Base-by-base conservation (phyloP, 2,888 invertebrate genomes). In the Craniophora ligustri region DNA sequence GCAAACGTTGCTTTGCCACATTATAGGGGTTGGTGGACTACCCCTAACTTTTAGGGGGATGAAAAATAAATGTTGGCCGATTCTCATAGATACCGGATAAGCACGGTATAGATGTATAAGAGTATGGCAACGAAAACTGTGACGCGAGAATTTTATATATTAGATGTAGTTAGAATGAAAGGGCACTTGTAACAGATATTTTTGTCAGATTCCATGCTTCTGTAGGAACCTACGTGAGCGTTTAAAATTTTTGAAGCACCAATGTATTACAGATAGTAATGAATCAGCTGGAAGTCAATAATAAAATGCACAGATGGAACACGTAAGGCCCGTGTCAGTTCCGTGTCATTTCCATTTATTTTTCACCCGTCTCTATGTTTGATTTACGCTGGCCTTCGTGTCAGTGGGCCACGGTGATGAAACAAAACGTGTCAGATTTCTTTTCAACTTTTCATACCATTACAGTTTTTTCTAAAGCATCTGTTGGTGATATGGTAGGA, bases 261-360 rank as follows among this genome's bases (percentile, higher is more conserved):
- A 66, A 53, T 46, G 54, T 58, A 44, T 58, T 47, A 68, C 57
- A 42, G 41, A 55, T 55, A 65, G 55, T 65, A 60, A 65, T 72
- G 68, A 72, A 68, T 72, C 72, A 64, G 53, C 63, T 64, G 46
- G 36, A 19, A 64, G 60, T 72, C 51, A 60, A 67, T 72, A 59
- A 56, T 56, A 40, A 23, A 30, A 28, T 39, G 11, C 30, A 38
- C 72, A 72, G 58, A 54, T 68, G 72, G 57, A 41, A 61, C 56
- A 16, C 36, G 10, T 65, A 41, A 51, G 34, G 35, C 51, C 44
- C 26, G 28, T 56, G 61, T 65, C 62, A 50, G 49, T 41, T 31
- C 40, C 18, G 19, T 58, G 61, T 65, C 62, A 50, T 46, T 45
- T 31, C 31, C 26, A 59, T 68, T 65, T 65, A 56, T 68, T 62